phyloP scores from a whole-genome alignment of 2,113 vertebrate species.

The Heterotilapia buettikoferi region DNA sequence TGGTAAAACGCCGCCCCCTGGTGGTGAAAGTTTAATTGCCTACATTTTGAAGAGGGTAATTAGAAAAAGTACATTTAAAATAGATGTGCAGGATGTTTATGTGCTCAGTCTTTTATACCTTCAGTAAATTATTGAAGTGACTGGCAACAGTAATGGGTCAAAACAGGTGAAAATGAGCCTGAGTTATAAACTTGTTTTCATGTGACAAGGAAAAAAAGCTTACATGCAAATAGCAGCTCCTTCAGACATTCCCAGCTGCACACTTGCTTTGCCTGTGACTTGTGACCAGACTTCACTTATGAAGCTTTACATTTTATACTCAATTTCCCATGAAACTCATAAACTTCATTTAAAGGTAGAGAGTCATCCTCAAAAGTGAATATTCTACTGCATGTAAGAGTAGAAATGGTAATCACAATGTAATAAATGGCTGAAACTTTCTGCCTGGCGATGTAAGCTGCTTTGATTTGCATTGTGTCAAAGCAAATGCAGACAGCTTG shows the following conservation, averaged over 20 bases:
- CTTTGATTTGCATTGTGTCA: not conserved
- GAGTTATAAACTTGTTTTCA: not conserved
- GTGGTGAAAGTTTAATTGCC: no score
- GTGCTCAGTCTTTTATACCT: not conserved
- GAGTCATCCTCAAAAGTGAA: not conserved
- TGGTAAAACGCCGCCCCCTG: not conserved
- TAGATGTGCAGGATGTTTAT: not conserved
- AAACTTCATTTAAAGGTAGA: not conserved
- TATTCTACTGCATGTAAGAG: not conserved
- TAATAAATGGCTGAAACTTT: not conserved
- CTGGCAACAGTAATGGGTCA: not conserved
- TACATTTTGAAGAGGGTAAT: not conserved
- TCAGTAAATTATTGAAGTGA: not conserved
- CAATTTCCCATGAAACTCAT: not conserved
- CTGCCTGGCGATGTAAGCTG: not conserved
- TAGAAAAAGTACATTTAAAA: not conserved
- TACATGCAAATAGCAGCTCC: slow-evolving; percentile 33
- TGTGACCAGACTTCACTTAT: not conserved
- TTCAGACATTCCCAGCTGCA: not conserved
- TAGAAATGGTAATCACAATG: not conserved
- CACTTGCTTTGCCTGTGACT: not conserved
- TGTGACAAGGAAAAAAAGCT: not conserved
- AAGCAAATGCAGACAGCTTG: not conserved
- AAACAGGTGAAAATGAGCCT: not conserved
- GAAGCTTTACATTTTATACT: not conserved